phyloP scores from a whole-genome alignment of 2,113 vertebrate species.

The Sardina pilchardus region DNA sequence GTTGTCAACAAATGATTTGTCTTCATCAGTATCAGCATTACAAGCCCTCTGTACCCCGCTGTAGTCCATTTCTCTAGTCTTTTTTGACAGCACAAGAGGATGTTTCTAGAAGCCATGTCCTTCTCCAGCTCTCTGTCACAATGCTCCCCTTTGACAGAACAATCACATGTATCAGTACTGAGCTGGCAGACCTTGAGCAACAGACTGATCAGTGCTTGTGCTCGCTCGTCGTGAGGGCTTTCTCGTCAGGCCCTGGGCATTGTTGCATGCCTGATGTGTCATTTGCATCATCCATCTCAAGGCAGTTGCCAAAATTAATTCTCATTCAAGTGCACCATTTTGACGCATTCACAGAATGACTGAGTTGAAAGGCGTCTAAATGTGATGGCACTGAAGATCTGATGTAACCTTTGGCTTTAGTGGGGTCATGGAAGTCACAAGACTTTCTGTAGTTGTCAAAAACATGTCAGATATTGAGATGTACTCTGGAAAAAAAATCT shows the following conservation, averaged over 20 bases:
- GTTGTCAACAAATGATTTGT: background rate
- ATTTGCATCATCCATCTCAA: slow-evolving; percentile 34
- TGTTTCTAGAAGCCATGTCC: background rate
- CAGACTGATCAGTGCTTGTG: background rate
- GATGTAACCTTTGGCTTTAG: too few species aligned
- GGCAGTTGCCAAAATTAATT: slow-evolving; percentile 27
- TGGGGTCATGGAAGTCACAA: too few species aligned
- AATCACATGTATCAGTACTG: background rate
- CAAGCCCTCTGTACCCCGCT: background rate
- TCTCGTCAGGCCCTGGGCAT: too few species aligned
- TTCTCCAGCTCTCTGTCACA: background rate
- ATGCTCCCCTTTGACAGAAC: background rate
- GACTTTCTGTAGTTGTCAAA: too few species aligned
- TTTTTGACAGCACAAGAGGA: background rate
- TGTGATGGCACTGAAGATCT: too few species aligned
- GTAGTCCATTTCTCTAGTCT: too few species aligned
- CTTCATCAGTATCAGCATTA: background rate
- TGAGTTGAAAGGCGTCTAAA: too few species aligned
- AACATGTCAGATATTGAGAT: too few species aligned
- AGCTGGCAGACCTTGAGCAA: background rate
- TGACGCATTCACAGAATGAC: too few species aligned
- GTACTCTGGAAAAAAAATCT: too few species aligned
- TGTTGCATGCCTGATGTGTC: slow-evolving; percentile 21
- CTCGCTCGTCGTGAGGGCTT: background rate
- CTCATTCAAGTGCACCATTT: too few species aligned